Evolutionary conservation across 2,113 vertebrate species (phyloP), one percentile per base, ranked within the genome.

Genomic region (Podilymbus podiceps): DNA sequence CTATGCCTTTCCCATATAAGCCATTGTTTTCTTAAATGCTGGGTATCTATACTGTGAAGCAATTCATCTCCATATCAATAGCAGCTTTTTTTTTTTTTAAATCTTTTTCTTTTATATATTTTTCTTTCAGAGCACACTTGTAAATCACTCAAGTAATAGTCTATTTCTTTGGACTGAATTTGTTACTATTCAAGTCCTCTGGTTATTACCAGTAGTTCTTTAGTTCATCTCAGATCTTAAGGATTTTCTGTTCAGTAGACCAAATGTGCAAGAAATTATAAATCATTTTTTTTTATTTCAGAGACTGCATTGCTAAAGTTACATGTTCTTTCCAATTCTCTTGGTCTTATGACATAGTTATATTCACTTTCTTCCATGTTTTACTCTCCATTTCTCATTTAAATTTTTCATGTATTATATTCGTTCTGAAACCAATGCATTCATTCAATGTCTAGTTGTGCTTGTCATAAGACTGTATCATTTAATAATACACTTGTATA

Each of bases 141-240:
- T 84, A 94, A 94, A 94, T 92, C 76, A 90, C 25, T 88, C 38
- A 59, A 74, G 59, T 93, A 93, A 94, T 76, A 92, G 78, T 75
- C 88, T 92, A 55, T 84, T 93, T 92, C 92, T 94, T 84, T 84
- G 28, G 55, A 56, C 55, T 93, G 27, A 80, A 88, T 94, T 93
- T 90, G 42, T 90, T 93, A 63, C 72, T 93, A 74, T 96, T 95
- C 63, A 88, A 64, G 82, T 94, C 15, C 30, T 94, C 47, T 92
- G n/a, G 47, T 83, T 96, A 77, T 95, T 96, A 93, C 78, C 55
- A 86, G 77, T 30, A 93, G 38, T 88, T 91, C 72, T 96, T 72
- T 56, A 68, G 73, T 82, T 96, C 82, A 40, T 77, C 79, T 88
- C 55, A 59, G 47, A 74, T 77, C 74, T 90, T 86, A 91, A 90